phyloP scores from a whole-genome alignment of 2,113 vertebrate species.

The Carassius carassius region DNA sequence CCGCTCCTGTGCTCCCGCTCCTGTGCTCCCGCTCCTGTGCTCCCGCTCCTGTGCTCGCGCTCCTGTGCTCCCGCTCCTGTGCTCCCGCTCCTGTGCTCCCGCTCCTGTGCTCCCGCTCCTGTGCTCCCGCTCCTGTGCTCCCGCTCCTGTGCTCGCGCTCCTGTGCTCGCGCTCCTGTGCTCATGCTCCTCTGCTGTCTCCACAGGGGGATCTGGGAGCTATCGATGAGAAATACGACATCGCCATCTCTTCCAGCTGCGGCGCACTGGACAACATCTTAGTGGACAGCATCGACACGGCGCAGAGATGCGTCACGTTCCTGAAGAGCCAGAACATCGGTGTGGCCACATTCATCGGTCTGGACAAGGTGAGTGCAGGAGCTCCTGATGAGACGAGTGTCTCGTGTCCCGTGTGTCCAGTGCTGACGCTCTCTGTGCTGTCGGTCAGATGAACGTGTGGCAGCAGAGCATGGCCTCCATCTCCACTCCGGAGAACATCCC shows the following conservation, averaged over 20 bases:
- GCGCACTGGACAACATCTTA: constrained; percentile 90
- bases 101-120: no score
- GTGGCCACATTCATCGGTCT: constrained; percentile 94
- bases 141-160: no score
- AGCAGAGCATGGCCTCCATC: constrained; percentile 77
- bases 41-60: no score
- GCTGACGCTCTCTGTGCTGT: background rate
- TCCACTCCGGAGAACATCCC: constrained; percentile 84
- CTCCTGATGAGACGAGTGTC: no score
- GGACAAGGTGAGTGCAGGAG: constrained; percentile 81
- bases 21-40: no score
- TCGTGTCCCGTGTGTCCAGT: background rate
- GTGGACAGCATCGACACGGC: constrained; percentile 95
- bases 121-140: no score
- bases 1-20: no score
- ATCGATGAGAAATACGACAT: constrained; percentile 92
- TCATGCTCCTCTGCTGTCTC: no score
- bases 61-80: no score
- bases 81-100: no score
- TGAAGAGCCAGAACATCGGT: constrained; percentile 85
- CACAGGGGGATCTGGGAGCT: constrained; percentile 91
- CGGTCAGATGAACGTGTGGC: constrained; percentile 88
- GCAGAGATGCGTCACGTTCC: constrained; percentile 90
- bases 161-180: no score
- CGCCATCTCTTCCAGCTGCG: constrained; percentile 91